Percentiles rank a stretch among this genome's conserved stretches.
phyloP scores from a whole-genome alignment of 2,797 vertebrate species.

The Kryptolebias ocellatus region DNA sequence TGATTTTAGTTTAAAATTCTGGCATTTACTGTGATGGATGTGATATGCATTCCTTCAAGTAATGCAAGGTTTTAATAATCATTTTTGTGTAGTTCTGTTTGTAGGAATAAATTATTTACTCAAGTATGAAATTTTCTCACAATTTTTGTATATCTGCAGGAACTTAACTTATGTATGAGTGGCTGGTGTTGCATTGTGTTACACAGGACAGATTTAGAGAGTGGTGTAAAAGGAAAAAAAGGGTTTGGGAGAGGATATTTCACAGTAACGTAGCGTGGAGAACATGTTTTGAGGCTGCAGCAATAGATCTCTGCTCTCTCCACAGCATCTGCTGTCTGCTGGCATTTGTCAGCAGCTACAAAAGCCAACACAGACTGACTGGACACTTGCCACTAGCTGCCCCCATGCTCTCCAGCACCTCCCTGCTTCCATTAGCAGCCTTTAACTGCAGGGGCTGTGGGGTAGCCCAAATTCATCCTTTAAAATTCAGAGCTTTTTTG shows the following conservation, averaged over 20 bases:
- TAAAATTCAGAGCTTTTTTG: slow-evolving; percentile 29
- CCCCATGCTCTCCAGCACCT: slow-evolving; percentile 17
- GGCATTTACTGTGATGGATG: too few relatives aligned
- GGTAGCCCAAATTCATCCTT: slow-evolving; percentile 25
- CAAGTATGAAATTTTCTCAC: not conserved
- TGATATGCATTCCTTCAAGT: too few relatives aligned
- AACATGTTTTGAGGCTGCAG: slow-evolving; percentile 54
- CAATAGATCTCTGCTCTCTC: slow-evolving; percentile 73
- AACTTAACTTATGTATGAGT: not conserved
- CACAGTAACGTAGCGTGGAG: slow-evolving; percentile 29
- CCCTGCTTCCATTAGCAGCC: slow-evolving; percentile 37
- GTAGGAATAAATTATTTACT: slow-evolving; percentile 7
- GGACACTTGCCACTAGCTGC: slow-evolving; percentile 63
- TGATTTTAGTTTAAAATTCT: too few relatives aligned
- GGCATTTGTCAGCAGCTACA: slow-evolving; percentile 69
- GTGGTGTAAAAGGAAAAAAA: not conserved
- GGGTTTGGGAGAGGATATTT: slow-evolving; percentile 24
- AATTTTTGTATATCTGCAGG: not conserved
- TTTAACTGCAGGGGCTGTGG: slow-evolving; percentile 31
- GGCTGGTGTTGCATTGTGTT: slow-evolving; percentile 11
- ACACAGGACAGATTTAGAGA: slow-evolving; percentile 11
- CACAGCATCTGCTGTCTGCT: slow-evolving; percentile 77
- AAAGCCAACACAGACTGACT: slow-evolving; percentile 60
- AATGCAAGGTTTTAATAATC: not conserved
- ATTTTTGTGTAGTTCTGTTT: not conserved